phyloP scores from a whole-genome alignment of 2,113 vertebrate genomes.

The Psophia crepitans region DNA sequence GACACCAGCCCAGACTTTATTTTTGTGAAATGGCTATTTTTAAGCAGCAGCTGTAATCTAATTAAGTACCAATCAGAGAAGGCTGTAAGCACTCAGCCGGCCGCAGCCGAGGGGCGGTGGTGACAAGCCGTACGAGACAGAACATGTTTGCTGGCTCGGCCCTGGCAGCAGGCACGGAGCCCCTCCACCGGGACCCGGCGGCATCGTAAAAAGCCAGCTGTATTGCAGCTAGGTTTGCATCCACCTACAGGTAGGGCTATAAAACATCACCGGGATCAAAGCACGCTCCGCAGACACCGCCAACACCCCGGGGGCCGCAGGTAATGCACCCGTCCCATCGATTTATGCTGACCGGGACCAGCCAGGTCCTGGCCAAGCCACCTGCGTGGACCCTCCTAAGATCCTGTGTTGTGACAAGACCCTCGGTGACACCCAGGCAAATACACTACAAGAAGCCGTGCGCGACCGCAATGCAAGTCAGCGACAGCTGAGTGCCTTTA shows the following conservation, averaged over 20 bases:
- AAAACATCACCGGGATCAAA: background rate
- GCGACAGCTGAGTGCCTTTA: background rate
- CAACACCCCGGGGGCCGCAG: rapidly evolving
- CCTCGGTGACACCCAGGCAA: rapidly evolving
- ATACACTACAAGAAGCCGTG: rapidly evolving
- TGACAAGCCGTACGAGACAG: background rate
- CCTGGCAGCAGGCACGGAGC: background rate
- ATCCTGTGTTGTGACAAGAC: rapidly evolving
- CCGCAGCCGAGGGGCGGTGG: background rate
- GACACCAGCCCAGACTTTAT: background rate
- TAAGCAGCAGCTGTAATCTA: conserved; percentile 39
- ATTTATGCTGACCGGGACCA: rapidly evolving
- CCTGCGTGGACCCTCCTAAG: rapidly evolving
- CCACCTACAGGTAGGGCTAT: background rate
- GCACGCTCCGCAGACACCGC: rapidly evolving
- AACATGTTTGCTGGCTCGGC: background rate
- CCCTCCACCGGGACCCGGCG: background rate
- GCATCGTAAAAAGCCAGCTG: conserved; percentile 16
- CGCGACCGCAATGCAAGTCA: background rate
- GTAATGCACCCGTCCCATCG: rapidly evolving
- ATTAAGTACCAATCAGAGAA: conserved; percentile 42
- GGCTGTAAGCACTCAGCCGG: background rate
- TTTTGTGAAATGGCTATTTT: conserved; percentile 26
- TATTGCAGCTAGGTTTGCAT: background rate
- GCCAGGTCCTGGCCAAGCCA: background rate